phyloP scores from a whole-genome alignment of 2,888 invertebrate genomes.

The Coenonympha glycerion region DNA sequence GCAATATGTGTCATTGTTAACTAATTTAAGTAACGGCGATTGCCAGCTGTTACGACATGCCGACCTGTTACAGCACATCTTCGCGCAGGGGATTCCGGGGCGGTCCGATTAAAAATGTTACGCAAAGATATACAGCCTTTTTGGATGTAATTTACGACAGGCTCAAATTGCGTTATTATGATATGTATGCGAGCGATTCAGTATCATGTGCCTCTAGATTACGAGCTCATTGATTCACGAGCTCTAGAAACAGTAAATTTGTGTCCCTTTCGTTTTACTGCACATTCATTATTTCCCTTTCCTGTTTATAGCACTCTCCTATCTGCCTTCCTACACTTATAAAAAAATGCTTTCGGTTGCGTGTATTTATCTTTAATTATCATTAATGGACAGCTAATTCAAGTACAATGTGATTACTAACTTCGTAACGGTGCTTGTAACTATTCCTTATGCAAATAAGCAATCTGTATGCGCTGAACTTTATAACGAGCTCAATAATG shows the following conservation, averaged over 20 bases:
- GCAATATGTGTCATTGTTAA: slow-evolving; percentile 76
- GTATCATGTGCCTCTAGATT: slow-evolving; percentile 27
- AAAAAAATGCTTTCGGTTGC: slow-evolving; percentile 9
- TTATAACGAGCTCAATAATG: slow-evolving; percentile 59
- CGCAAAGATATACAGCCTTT: neutral
- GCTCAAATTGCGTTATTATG: neutral
- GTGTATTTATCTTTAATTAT: slow-evolving; percentile 22
- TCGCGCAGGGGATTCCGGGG: slow-evolving; percentile 43
- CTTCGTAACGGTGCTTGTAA: slow-evolving; percentile 33
- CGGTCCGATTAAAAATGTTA: slow-evolving; percentile 38
- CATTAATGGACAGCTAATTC: slow-evolving; percentile 19
- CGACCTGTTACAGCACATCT: slow-evolving; percentile 40
- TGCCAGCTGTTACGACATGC: slow-evolving; percentile 71
- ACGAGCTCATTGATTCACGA: slow-evolving; percentile 52
- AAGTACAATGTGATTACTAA: slow-evolving; percentile 26
- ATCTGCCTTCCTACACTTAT: slow-evolving; percentile 12
- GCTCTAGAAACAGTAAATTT: slow-evolving; percentile 46
- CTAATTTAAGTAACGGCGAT: slow-evolving; percentile 73
- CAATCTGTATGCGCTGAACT: slow-evolving; percentile 64
- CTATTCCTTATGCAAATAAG: slow-evolving; percentile 56
- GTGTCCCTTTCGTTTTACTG: slow-evolving; percentile 44
- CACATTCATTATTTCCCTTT: slow-evolving; percentile 33
- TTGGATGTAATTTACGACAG: neutral
- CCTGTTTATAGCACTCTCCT: slow-evolving; percentile 13
- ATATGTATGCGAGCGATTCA: neutral